Evolutionary conservation across 2,888 invertebrate species (phyloP).

Genomic region (Octodonta nipae): DNA sequence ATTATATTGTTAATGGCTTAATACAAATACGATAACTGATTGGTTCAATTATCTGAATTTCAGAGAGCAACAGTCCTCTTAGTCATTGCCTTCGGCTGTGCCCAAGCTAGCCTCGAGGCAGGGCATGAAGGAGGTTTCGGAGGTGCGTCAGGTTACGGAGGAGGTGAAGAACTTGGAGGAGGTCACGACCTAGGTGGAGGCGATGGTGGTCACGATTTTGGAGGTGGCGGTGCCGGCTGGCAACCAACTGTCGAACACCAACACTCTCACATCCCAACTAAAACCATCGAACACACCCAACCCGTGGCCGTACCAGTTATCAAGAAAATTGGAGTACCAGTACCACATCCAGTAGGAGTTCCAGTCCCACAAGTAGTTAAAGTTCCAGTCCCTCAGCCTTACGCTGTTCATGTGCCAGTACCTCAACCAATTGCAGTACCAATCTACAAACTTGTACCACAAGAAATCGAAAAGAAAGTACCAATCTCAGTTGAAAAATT

Average conservation of each 20-base stretch:
- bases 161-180: slow-evolving; percentile 9
- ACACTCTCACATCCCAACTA: slow-evolving; percentile 40
- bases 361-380: slow-evolving; percentile 57
- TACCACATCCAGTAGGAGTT: slow-evolving; percentile 59
- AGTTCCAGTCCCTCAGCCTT: slow-evolving; percentile 61
- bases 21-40: too few relatives aligned
- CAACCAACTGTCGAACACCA: slow-evolving; percentile 34
- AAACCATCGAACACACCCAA: slow-evolving; percentile 55
- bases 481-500: slow-evolving; percentile 63
- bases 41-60: too few relatives aligned
- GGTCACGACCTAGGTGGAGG: slow-evolving; percentile 20
- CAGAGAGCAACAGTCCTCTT: slow-evolving; percentile 22
- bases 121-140: background rate
- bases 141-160: slow-evolving; percentile 5
- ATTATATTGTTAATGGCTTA: too few relatives aligned
- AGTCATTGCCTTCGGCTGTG: slow-evolving; percentile 20
- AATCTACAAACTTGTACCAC: slow-evolving; percentile 58
- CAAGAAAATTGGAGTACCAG: slow-evolving; percentile 59
- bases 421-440: slow-evolving; percentile 62
- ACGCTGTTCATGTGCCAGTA: slow-evolving; percentile 56
- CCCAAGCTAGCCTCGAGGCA: slow-evolving; percentile 22
- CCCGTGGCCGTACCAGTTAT: slow-evolving; percentile 57
- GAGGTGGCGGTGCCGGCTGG: slow-evolving; percentile 36
- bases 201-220: slow-evolving; percentile 32
- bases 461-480: slow-evolving; percentile 57